Conservation (phyloP, 2,888 invertebrate species). For the Platypus cylindrus region DNA sequence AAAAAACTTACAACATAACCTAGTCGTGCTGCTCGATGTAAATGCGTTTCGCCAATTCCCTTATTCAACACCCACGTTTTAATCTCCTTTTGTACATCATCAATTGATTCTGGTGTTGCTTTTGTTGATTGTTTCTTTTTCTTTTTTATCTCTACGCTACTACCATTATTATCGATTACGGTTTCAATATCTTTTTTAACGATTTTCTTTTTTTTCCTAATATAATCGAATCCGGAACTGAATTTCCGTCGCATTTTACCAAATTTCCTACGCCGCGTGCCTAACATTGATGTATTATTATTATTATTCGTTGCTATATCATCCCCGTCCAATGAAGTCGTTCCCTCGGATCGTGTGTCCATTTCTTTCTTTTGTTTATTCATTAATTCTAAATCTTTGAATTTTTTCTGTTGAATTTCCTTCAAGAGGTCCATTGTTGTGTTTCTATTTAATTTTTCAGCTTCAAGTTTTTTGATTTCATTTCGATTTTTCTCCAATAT, state of each 20-base stretch:
- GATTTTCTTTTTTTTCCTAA: conserved; percentile 73
- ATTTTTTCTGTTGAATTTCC: conserved; percentile 22
- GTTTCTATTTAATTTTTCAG: conserved; percentile 28
- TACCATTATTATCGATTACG: too few relatives aligned
- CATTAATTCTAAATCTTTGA: conserved; percentile 22
- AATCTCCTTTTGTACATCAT: conserved; percentile 74
- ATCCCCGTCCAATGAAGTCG: conserved; percentile 30
- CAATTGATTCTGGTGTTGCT: conserved; percentile 52
- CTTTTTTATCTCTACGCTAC: conserved; percentile 17
- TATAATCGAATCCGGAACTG: conserved; percentile 79
- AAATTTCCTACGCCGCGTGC: conserved; percentile 40
- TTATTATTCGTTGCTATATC: too few relatives aligned
- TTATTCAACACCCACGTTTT: conserved; percentile 89
- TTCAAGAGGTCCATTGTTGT: conserved; percentile 22
- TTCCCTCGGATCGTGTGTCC: conserved; percentile 28
- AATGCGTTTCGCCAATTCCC: conserved; percentile 83
- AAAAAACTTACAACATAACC: conserved; percentile 66
- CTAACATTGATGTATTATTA: conserved; percentile 14
- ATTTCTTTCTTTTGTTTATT: conserved; percentile 30
- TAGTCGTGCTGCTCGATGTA: conserved; percentile 82
- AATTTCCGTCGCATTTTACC: conserved; percentile 60
- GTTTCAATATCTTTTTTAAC: conserved; percentile 40
- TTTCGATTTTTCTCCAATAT: conserved; percentile 3
- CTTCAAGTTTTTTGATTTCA: neutral
- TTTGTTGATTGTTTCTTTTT: conserved; percentile 32